phyloP scores from a whole-genome alignment of 2,113 vertebrate genomes.

The Lophochroa leadbeateri region DNA sequence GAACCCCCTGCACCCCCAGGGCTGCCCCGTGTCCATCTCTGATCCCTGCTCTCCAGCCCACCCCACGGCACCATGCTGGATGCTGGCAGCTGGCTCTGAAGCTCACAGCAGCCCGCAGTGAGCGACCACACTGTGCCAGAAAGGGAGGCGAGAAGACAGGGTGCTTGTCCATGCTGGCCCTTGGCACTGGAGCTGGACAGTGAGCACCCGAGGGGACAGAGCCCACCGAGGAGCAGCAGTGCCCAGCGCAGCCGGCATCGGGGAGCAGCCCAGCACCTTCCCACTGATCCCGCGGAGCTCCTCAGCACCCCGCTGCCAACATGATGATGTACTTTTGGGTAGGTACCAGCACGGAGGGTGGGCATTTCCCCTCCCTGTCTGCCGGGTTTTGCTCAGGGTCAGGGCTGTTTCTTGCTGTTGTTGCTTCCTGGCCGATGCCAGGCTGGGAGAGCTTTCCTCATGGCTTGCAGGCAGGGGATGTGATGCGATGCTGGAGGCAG shows the following conservation, averaged over 20 bases:
- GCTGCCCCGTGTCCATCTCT: background rate
- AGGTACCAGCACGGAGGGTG: background rate
- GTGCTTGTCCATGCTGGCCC: background rate
- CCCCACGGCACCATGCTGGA: background rate
- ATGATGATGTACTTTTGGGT: slow-evolving; percentile 68
- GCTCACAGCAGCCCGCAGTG: background rate
- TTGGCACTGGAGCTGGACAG: background rate
- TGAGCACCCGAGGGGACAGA: background rate
- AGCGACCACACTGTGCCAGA: background rate
- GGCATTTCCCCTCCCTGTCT: background rate
- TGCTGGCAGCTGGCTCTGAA: background rate
- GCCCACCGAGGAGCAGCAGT: background rate
- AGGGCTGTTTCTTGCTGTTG: background rate
- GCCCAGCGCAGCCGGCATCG: background rate
- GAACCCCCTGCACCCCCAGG: background rate
- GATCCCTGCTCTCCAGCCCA: background rate
- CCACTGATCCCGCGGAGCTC: background rate
- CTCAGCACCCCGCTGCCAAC: background rate
- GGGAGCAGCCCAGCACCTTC: background rate
- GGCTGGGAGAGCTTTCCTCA: background rate
- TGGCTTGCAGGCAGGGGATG: background rate
- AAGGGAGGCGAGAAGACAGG: background rate
- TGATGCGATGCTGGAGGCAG: background rate
- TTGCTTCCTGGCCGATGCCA: background rate
- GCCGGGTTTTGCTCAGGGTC: background rate